Conservation (phyloP, 2,888 invertebrate genomes). For the Lissonota sp. region DNA sequence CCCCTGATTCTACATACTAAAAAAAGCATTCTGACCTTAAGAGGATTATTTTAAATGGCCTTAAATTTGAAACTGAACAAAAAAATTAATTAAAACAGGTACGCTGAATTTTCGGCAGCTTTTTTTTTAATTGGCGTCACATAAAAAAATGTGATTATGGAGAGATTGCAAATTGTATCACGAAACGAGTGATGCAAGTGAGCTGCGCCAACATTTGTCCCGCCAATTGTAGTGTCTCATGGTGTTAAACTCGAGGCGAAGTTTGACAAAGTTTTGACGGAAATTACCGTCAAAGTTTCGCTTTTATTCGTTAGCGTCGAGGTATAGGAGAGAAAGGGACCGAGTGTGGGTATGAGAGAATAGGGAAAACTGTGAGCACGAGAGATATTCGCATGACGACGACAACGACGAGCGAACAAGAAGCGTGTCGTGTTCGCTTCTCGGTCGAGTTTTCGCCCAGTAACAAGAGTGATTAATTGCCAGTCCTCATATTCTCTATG, state of each 20-base stretch:
- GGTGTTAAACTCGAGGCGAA: constrained; percentile 24
- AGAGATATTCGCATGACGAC: constrained; percentile 20
- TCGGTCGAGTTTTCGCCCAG: constrained; percentile 38
- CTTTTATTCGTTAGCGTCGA: constrained; percentile 46
- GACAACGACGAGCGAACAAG: constrained; percentile 27
- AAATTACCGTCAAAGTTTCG: constrained; percentile 48
- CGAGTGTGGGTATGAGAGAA: constrained; percentile 39
- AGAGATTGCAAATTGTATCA: no score
- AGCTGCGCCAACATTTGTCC: constrained; percentile 36
- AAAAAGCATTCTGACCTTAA: no score
- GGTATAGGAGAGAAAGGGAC: constrained; percentile 39
- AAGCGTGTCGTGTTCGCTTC: constrained; percentile 54
- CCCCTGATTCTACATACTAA: no score
- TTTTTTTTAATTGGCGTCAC: no score
- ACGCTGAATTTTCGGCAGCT: no score
- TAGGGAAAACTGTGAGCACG: neutral
- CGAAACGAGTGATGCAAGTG: neutral
- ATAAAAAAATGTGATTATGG: no score
- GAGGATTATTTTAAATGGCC: no score
- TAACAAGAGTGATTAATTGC: constrained; percentile 59
- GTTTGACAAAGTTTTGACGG: constrained; percentile 34
- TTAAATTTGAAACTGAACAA: no score
- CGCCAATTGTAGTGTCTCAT: constrained; percentile 11
- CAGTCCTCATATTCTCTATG: constrained; percentile 7
- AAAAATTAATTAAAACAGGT: no score